Evolutionary conservation across 2,113 vertebrate genomes (phyloP), one percentile per base, ranked within the genome.

Genomic region (Pituophis catenifer): DNA sequence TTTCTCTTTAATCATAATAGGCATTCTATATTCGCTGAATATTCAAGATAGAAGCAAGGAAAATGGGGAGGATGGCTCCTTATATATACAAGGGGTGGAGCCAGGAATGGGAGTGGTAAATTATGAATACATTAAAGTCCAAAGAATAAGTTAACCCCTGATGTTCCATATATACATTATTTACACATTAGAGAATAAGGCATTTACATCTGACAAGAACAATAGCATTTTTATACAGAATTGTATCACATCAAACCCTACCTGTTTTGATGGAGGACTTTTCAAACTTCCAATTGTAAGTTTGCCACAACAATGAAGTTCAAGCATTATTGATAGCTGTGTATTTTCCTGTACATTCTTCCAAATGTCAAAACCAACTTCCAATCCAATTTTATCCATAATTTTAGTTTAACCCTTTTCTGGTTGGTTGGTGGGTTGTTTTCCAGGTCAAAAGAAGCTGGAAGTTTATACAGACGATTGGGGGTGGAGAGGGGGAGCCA

Each of bases 401-500:
- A 19, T 75, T 75, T 81, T 21, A 17, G 33, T 21, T 89, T 33
- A 24, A 58, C n/a, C 19, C 3, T 57, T 10, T 57, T 55, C 53
- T 70, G 29, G 65, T n/a, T 33, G 3, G 8, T 81, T 8, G 17
- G 17, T 33, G 9, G 29, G 8, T 38, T 21, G 15, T 21, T 55
- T 89, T 57, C 10, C 53, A 55, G 54, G 10, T 38, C n/a, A 57
- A 38, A 89, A 57, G 1, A 52, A 12, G 44, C 23, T 29, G 86
- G 12, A 87, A 15, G 44, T 62, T 48, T 24, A 48, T 29, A 26
- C 26, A 29, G 13, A 88, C 29, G 86, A 53, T 88, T 52, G 7
- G 24, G 21, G 0, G 33, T 8, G n/a, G 3, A 0, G 38, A 44
- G 33, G 33, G 33, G 5, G 0, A 9, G 1, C 50, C 50, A 53